These are phyloP conservation scores for Ochropleura leucogaster DNA, from an alignment of 2,888 invertebrate genomes.

Conservation along the genomic window DNA sequence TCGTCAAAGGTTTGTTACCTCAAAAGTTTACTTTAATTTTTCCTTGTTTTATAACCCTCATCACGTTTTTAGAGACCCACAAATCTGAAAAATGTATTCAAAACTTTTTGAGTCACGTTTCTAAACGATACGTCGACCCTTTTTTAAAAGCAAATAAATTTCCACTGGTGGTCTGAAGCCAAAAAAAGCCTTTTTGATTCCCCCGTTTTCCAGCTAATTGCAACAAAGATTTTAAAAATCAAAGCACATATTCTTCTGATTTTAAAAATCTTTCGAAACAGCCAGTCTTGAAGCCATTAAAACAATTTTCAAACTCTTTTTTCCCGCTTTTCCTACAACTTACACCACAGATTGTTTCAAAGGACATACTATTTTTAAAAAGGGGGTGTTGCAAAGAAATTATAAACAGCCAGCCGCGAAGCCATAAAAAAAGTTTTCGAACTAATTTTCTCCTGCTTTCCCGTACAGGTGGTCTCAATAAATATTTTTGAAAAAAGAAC, in stretches of 20 bases:
- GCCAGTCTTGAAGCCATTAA: slow-evolving; percentile 12
- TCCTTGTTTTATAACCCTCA: slow-evolving; percentile 12
- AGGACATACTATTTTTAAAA: not conserved
- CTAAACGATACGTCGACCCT: not conserved
- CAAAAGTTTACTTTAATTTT: not conserved
- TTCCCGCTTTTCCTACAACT: not conserved
- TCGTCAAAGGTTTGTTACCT: no score
- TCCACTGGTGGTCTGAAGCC: slow-evolving; percentile 6
- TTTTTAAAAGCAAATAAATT: slow-evolving; percentile 12
- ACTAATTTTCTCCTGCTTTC: slow-evolving; percentile 6
- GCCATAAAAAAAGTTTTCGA: slow-evolving; percentile 28
- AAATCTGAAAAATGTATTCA: slow-evolving; percentile 21
- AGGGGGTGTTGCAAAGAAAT: slow-evolving; percentile 3
- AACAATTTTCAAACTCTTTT: slow-evolving; percentile 27
- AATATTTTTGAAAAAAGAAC: not conserved
- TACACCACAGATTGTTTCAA: not conserved
- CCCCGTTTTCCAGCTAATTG: not conserved
- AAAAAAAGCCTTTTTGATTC: slow-evolving; percentile 23
- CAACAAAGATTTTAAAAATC: not conserved
- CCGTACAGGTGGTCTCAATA: slow-evolving; percentile 28
- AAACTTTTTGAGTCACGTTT: slow-evolving; percentile 46
- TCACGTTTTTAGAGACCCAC: slow-evolving; percentile 27
- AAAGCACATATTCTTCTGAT: no score
- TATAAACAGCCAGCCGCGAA: not conserved
- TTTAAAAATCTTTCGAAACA: slow-evolving; percentile 10